phyloP scores from a whole-genome alignment of 2,888 invertebrate species.

The Noctua fimbriata region DNA sequence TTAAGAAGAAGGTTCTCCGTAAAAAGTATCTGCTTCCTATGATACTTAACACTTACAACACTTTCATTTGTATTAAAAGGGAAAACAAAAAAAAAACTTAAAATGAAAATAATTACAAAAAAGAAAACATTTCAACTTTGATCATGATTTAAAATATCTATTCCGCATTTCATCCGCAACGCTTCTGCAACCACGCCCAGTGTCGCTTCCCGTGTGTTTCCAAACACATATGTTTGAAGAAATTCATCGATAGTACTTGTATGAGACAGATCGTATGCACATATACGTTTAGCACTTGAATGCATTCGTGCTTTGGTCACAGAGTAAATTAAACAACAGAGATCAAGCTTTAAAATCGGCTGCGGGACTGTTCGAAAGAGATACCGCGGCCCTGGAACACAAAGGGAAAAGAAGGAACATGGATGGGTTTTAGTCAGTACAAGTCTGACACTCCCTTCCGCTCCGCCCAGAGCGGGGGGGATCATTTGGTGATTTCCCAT shows the following conservation, averaged over 20 bases:
- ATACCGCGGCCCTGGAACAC: too few species aligned
- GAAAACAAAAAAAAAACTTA: too few species aligned
- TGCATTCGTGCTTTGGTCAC: conserved; percentile 11
- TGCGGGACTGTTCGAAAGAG: too few species aligned
- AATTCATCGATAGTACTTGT: conserved; percentile 25
- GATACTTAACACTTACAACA: too few species aligned
- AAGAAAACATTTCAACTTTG: background rate
- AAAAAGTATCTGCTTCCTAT: background rate
- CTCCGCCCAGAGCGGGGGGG: too few species aligned
- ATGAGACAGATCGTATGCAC: conserved; percentile 44
- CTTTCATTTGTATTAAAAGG: background rate
- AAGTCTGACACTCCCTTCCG: too few species aligned
- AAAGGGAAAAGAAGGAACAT: too few species aligned
- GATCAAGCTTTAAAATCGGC: background rate
- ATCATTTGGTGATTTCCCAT: too few species aligned
- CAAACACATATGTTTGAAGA: conserved; percentile 35
- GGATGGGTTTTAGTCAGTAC: too few species aligned
- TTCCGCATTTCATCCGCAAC: background rate
- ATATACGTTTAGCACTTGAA: conserved; percentile 54
- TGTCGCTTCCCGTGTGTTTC: conserved; percentile 37
- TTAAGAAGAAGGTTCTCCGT: background rate
- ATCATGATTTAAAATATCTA: background rate
- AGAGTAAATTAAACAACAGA: conserved; percentile 27
- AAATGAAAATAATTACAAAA: background rate
- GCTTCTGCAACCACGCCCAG: background rate